Percentiles rank a stretch among this genome's conserved stretches.
These are phyloP conservation scores for Laothoe populi DNA, from an alignment of 2,888 invertebrate species.

Conservation along the genomic window DNA sequence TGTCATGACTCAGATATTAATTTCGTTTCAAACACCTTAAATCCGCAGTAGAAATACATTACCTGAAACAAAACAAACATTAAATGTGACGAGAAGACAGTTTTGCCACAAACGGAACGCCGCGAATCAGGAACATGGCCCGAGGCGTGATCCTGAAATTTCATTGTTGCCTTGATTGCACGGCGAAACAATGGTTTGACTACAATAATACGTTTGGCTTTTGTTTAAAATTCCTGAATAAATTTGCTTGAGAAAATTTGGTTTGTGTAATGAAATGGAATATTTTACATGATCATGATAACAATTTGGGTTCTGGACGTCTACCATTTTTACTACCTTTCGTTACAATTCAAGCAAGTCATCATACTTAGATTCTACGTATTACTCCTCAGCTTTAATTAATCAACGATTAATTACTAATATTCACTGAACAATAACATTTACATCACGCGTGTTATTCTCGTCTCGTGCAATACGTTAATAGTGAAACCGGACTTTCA, in stretches of 20 bases:
- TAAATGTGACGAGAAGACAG: conserved; percentile 9
- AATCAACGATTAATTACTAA: too few species aligned
- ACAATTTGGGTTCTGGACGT: too few species aligned
- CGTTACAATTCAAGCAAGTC: too few species aligned
- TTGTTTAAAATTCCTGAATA: too few species aligned
- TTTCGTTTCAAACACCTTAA: not conserved
- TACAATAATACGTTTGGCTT: not conserved
- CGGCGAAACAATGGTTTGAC: not conserved
- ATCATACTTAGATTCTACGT: too few species aligned
- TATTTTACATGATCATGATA: not conserved
- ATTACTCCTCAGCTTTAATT: not conserved
- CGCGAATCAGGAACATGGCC: not conserved
- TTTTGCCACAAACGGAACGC: not conserved
- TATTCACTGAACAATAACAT: conserved; percentile 6
- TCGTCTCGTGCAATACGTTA: not conserved
- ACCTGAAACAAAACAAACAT: conserved; percentile 19
- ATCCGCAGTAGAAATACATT: not conserved
- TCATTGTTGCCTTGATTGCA: not conserved
- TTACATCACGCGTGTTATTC: not conserved
- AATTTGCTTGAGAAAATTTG: not conserved
- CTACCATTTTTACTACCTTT: too few species aligned
- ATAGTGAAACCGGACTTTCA: conserved; percentile 15
- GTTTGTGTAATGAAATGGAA: not conserved
- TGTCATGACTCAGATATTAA: too few species aligned
- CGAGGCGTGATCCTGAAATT: not conserved